Percentiles rank a stretch among this genome's conserved stretches.
Conservation (phyloP, 2,113 vertebrate species). For the Aix galericulata region DNA sequence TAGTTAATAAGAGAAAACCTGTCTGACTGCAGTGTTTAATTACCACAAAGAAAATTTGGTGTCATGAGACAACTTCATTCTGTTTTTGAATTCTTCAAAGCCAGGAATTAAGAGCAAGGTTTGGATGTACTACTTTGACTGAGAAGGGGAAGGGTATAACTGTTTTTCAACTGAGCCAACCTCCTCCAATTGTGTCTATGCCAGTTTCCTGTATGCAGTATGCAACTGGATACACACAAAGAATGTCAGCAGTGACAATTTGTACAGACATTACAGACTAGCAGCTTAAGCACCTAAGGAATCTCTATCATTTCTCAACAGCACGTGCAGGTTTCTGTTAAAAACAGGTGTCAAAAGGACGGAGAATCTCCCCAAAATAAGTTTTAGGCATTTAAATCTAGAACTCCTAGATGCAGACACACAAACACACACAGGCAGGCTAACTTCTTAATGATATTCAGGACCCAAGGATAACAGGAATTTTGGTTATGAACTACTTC, state of each 20-base stretch:
- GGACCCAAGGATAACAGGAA: not conserved
- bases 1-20: not conserved
- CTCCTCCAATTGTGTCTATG: constrained; percentile 16
- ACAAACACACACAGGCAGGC: not conserved
- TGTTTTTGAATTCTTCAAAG: not conserved
- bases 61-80: not conserved
- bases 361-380: not conserved
- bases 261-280: not conserved
- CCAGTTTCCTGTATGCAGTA: not conserved
- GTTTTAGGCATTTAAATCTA: not conserved
- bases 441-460: not conserved
- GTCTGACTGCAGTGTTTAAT: not conserved
- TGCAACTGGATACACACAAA: not conserved
- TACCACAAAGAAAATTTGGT: not conserved
- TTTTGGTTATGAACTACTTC: not conserved
- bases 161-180: not conserved
- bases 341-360: not conserved
- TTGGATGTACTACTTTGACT: not conserved
- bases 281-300: not conserved
- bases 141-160: not conserved
- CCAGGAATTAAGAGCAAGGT: not conserved
- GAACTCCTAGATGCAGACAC: not conserved
- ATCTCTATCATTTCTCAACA: not conserved
- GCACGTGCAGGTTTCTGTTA: not conserved
- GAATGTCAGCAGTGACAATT: not conserved